Percentiles rank a stretch among this genome's conserved stretches.
phyloP scores from a whole-genome alignment of 2,888 invertebrate genomes.

The Lasius fuliginosus region DNA sequence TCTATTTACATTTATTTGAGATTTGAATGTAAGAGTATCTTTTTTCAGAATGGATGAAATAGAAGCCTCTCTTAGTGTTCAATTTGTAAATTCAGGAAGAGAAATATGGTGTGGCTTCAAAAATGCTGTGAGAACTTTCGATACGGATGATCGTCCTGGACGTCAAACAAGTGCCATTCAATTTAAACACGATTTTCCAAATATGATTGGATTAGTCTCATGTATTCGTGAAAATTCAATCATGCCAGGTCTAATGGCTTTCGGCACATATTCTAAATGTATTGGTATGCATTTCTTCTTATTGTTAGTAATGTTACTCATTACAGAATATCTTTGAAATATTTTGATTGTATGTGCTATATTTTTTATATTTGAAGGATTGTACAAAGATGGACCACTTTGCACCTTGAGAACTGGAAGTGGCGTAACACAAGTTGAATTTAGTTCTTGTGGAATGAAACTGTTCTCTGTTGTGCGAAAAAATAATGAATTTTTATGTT shows the following conservation, averaged over 20 bases:
- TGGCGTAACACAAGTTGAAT: slow-evolving; percentile 95
- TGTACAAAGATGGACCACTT: slow-evolving; percentile 86
- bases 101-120: slow-evolving; percentile 96
- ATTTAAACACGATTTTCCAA: slow-evolving; percentile 86
- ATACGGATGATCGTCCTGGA: slow-evolving; percentile 91
- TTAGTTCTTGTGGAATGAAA: slow-evolving; percentile 92
- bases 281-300: slow-evolving; percentile 84
- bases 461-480: slow-evolving; percentile 95
- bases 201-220: slow-evolving; percentile 87
- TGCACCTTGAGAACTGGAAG: slow-evolving; percentile 85
- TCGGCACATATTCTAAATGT: slow-evolving; percentile 88
- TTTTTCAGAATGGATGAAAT: slow-evolving; percentile 92
- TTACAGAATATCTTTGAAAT: slow-evolving; percentile 13
- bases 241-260: slow-evolving; percentile 87
- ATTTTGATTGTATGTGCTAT: slow-evolving; percentile 44
- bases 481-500: slow-evolving; percentile 94
- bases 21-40: slow-evolving; percentile 24
- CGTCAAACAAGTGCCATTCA: slow-evolving; percentile 86
- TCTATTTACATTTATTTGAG: slow-evolving; percentile 31
- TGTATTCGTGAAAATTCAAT: slow-evolving; percentile 88
- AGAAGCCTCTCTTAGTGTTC: slow-evolving; percentile 93
- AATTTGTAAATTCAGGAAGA: slow-evolving; percentile 92
- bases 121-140: too few relatives aligned
- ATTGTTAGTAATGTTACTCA: neutral
- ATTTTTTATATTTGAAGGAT: slow-evolving; percentile 80